Base-by-base conservation (phyloP, 64 coral and sea anemone species). In the Montipora cactus region DNA sequence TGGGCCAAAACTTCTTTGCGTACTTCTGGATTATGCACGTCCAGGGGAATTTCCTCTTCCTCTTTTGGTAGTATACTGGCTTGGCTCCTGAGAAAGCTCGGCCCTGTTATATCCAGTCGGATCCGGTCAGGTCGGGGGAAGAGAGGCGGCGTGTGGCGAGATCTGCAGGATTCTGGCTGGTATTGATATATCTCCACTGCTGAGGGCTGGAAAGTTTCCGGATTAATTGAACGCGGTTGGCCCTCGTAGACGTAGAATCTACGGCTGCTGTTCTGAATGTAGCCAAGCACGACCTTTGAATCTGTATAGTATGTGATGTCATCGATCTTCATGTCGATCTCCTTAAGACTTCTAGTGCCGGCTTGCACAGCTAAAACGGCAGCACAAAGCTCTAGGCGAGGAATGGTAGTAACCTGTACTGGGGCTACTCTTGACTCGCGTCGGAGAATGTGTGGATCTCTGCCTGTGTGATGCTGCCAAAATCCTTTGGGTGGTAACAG, bases 111-210 rank as follows among this genome's bases (percentile, higher is more conserved):
- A 57, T 57, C 53, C 87, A 94, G 13, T 81, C 55, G 15, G 87
- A 89, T 46, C 61, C 87, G 13, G 19, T 13, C 1, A 94, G 86
- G 8, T 74, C 81, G 25, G 77, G 20, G 1, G 86, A 58, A 28
- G 12, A 81, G 4, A 89, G 76, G 62, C 78, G 51, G 9, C n/a
- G 92, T 49, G 86, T 94, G 5, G 92, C 78, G 22, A 94, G 87
- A 44, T 94, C 79, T 0, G 92, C 92, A 47, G 92, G 85, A 22
- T 94, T 94, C 51, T 89, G 52, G 8, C 52, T 82, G 28, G 86
- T 94, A 11, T 94, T 78, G 4, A 94, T 67, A 11, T 94, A 89
- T 73, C 22, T 89, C 87, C 70, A 89, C 64, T 94, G 78, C 18
- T 3, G 76, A 11, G 6, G 53, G 53, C 13, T 64, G 10, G 61